Evolutionary conservation across 1,140 invertebrate genomes (phyloP).

Genomic region (Nylanderia fulva): DNA sequence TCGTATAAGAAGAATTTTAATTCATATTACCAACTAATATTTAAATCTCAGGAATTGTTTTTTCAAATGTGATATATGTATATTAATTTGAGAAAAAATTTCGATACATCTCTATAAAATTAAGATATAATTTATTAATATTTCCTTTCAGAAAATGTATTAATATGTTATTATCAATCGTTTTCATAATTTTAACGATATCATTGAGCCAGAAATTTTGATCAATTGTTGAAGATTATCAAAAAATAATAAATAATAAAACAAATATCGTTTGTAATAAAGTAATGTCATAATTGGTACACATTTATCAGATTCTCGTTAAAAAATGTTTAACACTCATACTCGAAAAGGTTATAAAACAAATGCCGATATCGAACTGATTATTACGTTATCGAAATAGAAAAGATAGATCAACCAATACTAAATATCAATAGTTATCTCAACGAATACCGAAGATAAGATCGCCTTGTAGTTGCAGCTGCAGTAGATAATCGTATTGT

Average conservation of each 20-base stretch:
- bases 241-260: slow-evolving; percentile 16
- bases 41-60: not conserved
- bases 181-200: not conserved
- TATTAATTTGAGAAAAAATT: not conserved
- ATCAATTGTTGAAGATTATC: not conserved
- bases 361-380: not conserved
- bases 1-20: too few species aligned
- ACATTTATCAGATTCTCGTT: not conserved
- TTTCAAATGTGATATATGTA: not conserved
- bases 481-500: slow-evolving; percentile 75
- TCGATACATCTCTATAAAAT: not conserved
- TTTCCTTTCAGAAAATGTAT: not conserved
- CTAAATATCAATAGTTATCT: slow-evolving; percentile 37
- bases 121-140: slow-evolving; percentile 27
- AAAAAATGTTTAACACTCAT: not conserved
- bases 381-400: slow-evolving; percentile 8
- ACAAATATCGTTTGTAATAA: not conserved
- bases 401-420: slow-evolving; percentile 1
- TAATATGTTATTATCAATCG: not conserved
- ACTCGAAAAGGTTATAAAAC: not conserved
- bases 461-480: slow-evolving; percentile 75
- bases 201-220: not conserved
- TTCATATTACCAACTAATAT: not conserved
- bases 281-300: not conserved
- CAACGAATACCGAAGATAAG: slow-evolving; percentile 71